Evolutionary conservation across 2,797 vertebrate species (phyloP).

Genomic region (Propithecus perrieri): DNA sequence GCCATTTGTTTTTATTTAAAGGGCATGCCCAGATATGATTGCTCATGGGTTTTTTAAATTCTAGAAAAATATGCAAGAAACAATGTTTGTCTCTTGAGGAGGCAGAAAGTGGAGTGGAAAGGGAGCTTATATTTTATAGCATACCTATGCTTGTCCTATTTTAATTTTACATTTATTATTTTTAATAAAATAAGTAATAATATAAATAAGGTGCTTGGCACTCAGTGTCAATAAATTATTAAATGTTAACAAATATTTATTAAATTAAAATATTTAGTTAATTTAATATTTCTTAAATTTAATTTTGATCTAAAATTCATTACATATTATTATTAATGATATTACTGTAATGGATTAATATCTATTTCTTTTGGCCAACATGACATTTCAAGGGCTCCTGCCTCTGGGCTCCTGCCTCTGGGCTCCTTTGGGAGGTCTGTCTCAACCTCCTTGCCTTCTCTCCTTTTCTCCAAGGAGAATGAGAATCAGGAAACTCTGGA

Average conservation of each 20-base stretch:
- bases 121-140: background rate
- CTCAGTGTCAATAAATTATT: background rate
- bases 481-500: constrained; percentile 20
- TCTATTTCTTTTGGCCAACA: background rate
- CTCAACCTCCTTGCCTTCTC: background rate
- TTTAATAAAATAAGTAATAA: constrained; percentile 33
- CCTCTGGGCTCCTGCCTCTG: background rate
- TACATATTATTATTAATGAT: background rate
- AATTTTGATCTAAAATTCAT: constrained; percentile 12
- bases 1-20: background rate
- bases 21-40: background rate
- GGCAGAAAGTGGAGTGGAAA: background rate
- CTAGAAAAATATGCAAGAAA: background rate
- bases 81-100: constrained; percentile 20
- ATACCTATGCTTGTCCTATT: background rate
- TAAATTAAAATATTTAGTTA: constrained; percentile 11
- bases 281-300: constrained; percentile 7
- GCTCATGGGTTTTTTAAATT: background rate
- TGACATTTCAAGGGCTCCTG: background rate
- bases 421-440: background rate
- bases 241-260: background rate
- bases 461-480: constrained; percentile 14
- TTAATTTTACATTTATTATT: constrained; percentile 29
- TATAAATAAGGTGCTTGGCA: background rate
- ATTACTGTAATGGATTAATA: background rate